A percentile compares a stretch with the other conserved stretches of the same genome.
Evolutionary conservation across 2,113 vertebrate genomes (phyloP).

Genomic region (Siniperca chuatsi): DNA sequence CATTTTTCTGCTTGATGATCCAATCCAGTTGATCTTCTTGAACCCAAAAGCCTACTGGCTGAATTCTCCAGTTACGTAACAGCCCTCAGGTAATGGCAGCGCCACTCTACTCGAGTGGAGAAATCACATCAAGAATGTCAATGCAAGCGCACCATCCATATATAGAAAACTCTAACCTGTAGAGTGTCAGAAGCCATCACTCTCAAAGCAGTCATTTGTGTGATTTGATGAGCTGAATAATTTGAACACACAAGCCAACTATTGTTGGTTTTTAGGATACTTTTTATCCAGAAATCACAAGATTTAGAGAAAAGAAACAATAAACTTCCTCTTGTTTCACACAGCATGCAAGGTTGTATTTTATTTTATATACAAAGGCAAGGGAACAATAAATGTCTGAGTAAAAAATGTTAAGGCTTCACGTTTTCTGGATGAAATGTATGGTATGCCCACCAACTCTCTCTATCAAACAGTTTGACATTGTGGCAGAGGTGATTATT

Average conservation of each 20-base stretch:
- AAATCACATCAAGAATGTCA: constrained; percentile 71
- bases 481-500: constrained; percentile 2
- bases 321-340: neutral
- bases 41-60: constrained; percentile 62
- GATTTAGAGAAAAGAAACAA: constrained; percentile 20
- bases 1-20: constrained; percentile 73
- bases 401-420: constrained; percentile 41
- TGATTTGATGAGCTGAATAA: constrained; percentile 25
- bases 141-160: constrained; percentile 44
- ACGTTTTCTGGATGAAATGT: constrained; percentile 12
- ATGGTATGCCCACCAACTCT: neutral
- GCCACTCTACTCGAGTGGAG: constrained; percentile 65
- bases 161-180: constrained; percentile 65
- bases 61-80: constrained; percentile 61
- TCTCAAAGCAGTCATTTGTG: constrained; percentile 28
- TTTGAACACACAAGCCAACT: constrained; percentile 1
- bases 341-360: constrained; percentile 42
- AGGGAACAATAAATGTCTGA: constrained; percentile 21
- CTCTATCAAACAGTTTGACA: neutral
- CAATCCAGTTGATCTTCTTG: constrained; percentile 68
- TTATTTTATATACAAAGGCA: constrained; percentile 60
- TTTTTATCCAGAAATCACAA: neutral
- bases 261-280: neutral
- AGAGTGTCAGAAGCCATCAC: constrained; percentile 48
- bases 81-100: constrained; percentile 62